Conservation (phyloP, 2,113 vertebrate species). For the Chamaetylas fuelleborni region DNA sequence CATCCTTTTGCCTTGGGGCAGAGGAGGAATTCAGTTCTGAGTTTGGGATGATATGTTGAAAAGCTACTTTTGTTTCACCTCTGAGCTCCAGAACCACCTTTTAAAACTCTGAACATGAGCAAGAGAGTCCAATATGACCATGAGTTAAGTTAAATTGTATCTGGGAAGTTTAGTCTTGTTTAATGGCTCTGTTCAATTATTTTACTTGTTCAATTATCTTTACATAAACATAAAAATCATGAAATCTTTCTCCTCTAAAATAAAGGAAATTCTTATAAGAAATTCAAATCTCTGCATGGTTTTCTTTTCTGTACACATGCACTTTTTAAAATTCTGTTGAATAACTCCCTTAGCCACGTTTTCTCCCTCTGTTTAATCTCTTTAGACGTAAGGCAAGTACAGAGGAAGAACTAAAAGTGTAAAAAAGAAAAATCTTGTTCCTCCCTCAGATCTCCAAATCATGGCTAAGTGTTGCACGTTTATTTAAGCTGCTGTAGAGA, state of each 20-base stretch:
- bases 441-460: neutral
- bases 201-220: neutral
- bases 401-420: neutral
- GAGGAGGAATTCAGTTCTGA: neutral
- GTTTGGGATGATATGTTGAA: neutral
- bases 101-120: neutral
- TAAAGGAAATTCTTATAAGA: neutral
- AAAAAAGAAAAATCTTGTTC: neutral
- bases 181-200: neutral
- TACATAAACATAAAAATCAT: neutral
- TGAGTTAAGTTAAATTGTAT: neutral
- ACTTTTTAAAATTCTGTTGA: neutral
- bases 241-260: neutral
- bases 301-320: neutral
- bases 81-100: neutral
- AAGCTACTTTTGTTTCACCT: neutral
- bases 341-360: neutral
- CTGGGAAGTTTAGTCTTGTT: neutral
- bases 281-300: neutral
- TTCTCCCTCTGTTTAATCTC: neutral
- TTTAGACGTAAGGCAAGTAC: neutral
- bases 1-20: neutral
- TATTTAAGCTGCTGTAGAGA: neutral
- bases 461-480: neutral
- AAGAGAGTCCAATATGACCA: neutral